phyloP scores from a whole-genome alignment of 1,140 invertebrate species.

The Copidosoma floridanum region DNA sequence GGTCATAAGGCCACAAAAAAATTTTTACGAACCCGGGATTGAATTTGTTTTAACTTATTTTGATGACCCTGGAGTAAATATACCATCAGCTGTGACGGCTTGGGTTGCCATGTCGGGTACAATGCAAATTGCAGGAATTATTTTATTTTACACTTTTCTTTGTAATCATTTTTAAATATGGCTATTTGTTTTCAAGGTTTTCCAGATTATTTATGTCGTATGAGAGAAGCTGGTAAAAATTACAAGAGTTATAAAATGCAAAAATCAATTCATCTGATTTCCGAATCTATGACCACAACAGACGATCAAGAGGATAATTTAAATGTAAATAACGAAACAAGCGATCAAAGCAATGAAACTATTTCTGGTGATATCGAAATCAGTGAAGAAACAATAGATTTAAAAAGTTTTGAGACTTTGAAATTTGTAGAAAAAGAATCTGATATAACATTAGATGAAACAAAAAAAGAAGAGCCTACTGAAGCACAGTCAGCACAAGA shows the following conservation, averaged over 20 bases:
- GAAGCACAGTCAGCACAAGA: constrained; percentile 29
- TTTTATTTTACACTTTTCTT: neutral
- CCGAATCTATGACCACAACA: neutral
- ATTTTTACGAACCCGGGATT: constrained; percentile 68
- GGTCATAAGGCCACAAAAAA: constrained; percentile 72
- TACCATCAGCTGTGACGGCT: constrained; percentile 64
- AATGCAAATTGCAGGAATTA: constrained; percentile 16
- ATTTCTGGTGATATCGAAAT: neutral
- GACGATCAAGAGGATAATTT: neutral
- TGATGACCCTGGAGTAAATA: constrained; percentile 77
- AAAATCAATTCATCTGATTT: constrained; percentile 16
- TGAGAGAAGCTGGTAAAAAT: constrained; percentile 55
- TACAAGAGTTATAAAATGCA: constrained; percentile 48
- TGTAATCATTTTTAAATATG: too few relatives aligned
- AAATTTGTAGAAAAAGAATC: constrained; percentile 2
- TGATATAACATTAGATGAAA: constrained; percentile 5
- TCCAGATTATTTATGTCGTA: constrained; percentile 55
- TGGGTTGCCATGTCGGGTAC: constrained; percentile 63
- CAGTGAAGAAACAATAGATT: neutral
- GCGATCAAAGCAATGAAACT: neutral
- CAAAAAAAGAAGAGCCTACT: constrained; percentile 13
- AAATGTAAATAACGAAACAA: neutral
- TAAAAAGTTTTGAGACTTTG: constrained; percentile 4
- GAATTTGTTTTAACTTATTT: constrained; percentile 86
- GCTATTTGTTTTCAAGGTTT: constrained; percentile 45